phyloP scores from a whole-genome alignment of 2,888 invertebrate genomes.

The Dynastes tityus region DNA sequence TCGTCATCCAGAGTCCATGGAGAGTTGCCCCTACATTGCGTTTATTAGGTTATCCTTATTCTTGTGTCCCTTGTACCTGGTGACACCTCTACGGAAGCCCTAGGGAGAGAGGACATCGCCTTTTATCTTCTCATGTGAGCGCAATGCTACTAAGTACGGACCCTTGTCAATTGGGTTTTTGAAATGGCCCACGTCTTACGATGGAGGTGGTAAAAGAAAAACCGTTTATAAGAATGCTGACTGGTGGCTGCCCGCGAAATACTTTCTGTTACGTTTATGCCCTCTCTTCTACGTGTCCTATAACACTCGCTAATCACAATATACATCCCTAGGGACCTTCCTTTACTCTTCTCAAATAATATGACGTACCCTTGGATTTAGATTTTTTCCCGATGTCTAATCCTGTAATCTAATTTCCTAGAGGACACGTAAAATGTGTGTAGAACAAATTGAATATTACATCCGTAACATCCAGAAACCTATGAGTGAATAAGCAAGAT shows the following conservation, averaged over 20 bases:
- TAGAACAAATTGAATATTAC: too few relatives aligned
- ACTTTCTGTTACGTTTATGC: conserved; percentile 61
- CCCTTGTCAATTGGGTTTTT: conserved; percentile 61
- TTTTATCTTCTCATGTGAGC: conserved; percentile 65
- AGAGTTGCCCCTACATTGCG: conserved; percentile 68
- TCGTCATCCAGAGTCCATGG: conserved; percentile 64
- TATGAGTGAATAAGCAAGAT: neutral
- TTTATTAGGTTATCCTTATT: conserved; percentile 70
- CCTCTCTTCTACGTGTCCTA: conserved; percentile 67
- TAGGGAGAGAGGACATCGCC: conserved; percentile 58
- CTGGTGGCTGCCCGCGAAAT: conserved; percentile 66
- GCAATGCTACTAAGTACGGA: conserved; percentile 59
- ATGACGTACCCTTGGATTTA: conserved; percentile 40
- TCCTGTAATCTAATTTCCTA: too few relatives aligned
- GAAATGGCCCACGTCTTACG: conserved; percentile 62
- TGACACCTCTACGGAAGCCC: conserved; percentile 60
- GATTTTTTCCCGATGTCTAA: conserved; percentile 38
- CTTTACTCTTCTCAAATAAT: conserved; percentile 53
- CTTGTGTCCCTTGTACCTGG: conserved; percentile 61
- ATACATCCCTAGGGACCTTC: conserved; percentile 63
- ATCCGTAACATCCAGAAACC: too few relatives aligned
- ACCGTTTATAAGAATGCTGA: conserved; percentile 66
- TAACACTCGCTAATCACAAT: conserved; percentile 68
- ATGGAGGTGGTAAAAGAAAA: conserved; percentile 61
- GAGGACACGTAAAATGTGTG: too few relatives aligned